Evolutionary conservation across 1,140 invertebrate species (phyloP), one percentile per base, ranked within the genome.

Genomic region (Scaptodrosophila lebanonensis): DNA sequence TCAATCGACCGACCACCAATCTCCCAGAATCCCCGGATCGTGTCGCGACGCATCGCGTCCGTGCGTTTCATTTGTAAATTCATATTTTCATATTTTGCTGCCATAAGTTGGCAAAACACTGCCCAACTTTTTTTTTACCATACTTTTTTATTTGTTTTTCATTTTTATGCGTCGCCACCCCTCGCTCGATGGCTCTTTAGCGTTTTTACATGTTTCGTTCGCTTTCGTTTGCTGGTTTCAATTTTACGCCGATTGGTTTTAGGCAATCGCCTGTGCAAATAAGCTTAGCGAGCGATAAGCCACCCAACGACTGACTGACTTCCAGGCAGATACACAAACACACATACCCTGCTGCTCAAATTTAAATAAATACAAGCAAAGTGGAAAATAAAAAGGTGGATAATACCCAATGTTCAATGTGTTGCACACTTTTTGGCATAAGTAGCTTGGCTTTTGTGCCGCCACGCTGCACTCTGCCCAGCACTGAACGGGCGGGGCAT

Each of bases 181-280:
- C 48, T 32, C 11, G 16, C 5, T 12, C 7, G 3, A 22, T 45
- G 52, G 54, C 70, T 66, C 44, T 68, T 76, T 64, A 53, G 49
- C 44, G 40, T 56, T 68, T 63, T 53, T 65, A 38, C 51, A 56
- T 62, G 51, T 60, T 51, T 56, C 49, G 33, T 3, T 52, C n/a
- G n/a, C n/a, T n/a, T n/a, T 32, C 35, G 29, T 11, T 33, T 48
- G 62, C 66, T 79, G 82, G 79, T 84, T 84, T 79, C 75, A 84
- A 84, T 84, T 84, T 84, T 84, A 84, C 82, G 82, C 82, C 67
- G 63, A 84, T 84, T 84, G 82, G 75, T 84, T 84, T 84, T 84
- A 61, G 71, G 68, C 79, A 84, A 75, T 84, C 82, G 82, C 82
- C 82, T 84, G 82, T 84, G 82, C 82, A 84, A 84, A 84, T 84